Base-by-base conservation (phyloP, 2,888 invertebrate genomes). In the Meteorus colon region DNA sequence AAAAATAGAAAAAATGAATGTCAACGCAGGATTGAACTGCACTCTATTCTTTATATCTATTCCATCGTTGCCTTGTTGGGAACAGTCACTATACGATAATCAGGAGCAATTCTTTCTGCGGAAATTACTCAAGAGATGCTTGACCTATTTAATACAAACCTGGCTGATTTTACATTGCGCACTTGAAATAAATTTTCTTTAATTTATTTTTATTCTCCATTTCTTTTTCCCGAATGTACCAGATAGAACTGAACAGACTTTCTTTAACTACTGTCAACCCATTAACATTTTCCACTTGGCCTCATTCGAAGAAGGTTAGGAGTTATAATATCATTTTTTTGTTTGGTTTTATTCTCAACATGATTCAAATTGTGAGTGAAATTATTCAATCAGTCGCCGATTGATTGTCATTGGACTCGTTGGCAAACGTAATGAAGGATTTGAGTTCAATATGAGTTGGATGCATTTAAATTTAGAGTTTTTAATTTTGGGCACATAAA, bases 71-170 rank as follows among this genome's bases (percentile, higher is more conserved):
- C n/a, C 62, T 69, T 51, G 48, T 27, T 48, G 69, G 37, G 48
- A 37, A 69, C 60, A 45, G 69, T 62, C 14, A 41, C 45, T 73
- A 59, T 48, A 74, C 74, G 62, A 62, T 74, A 74, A 74, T 74
- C 74, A 63, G 45, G 68, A n/a, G 45, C 67, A n/a, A 59, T 74
- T 69, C 62, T 74, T 74, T 37, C 31, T 48, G 31, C 51, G 48
- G 74, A 74, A 69, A 51, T 69, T n/a, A 68, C 69, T 31, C 16
- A 62, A 63, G 68, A 37, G 41, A 74, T 74, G 62, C 48, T 74
- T 74, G 74, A 74, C 69, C 74, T 74, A 69, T 48, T 74, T 73
- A 19, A 24, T 29, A 48, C 62, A 29, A 59, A 45, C 27, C 45
- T 59, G 29, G 48, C 48, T 69, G 74, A 74, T 74, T 74, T 63